Percentiles rank a stretch among this genome's conserved stretches.
phyloP scores from a whole-genome alignment of 2,797 vertebrate species.

The Lacerta viridis region DNA sequence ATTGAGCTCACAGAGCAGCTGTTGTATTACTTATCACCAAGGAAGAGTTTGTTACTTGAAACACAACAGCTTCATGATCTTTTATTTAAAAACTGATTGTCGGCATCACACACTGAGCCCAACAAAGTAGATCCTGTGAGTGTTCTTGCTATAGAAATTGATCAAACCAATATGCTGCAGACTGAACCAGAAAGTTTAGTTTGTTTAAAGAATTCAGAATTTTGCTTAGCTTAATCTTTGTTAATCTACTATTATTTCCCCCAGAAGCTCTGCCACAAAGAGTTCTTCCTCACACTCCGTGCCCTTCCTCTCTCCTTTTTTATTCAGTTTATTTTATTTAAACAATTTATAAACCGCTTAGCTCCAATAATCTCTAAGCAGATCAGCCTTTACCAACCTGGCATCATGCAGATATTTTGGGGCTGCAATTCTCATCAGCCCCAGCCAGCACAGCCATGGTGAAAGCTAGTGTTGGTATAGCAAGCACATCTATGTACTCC shows the following conservation, averaged over 20 bases:
- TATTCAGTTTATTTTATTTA: no score
- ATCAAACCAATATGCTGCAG: not conserved
- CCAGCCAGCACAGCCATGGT: no score
- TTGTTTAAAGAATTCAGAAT: not conserved
- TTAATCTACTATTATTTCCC: not conserved
- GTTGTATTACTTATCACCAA: not conserved
- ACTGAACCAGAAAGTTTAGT: not conserved
- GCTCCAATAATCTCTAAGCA: no score
- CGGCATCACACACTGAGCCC: not conserved
- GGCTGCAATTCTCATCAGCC: no score
- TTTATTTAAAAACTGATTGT: not conserved
- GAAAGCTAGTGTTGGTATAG: no score
- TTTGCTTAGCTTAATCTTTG: not conserved
- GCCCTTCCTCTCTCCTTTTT: no score
- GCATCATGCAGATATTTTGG: no score
- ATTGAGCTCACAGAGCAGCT: not conserved
- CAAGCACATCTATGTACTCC: no score
- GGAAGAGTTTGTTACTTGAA: not conserved
- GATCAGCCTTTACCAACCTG: no score
- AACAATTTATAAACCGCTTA: no score
- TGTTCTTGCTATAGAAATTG: not conserved
- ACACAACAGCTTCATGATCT: not conserved
- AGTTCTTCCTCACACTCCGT: no score
- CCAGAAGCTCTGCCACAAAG: no score
- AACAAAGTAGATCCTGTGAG: not conserved